These are phyloP conservation scores for Lasioglossum vierecki DNA, from an alignment of 2,888 invertebrate genomes.

Conservation along the genomic window DNA sequence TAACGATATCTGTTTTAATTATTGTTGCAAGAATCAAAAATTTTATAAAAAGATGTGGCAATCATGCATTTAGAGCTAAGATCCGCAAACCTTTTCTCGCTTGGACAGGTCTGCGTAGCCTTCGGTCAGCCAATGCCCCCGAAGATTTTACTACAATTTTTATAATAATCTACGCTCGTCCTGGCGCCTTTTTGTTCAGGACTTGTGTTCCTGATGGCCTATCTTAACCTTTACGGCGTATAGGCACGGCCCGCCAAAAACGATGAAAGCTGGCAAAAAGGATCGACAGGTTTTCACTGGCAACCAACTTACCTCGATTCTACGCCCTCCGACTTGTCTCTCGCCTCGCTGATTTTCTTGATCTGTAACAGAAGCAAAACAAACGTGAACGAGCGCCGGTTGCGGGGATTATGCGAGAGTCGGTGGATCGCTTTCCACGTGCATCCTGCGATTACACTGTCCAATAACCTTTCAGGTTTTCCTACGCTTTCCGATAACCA, in stretches of 20 bases:
- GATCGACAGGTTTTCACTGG: conserved; percentile 55
- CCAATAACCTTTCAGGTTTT: background rate
- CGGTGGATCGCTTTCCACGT: background rate
- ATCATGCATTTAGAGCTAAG: background rate
- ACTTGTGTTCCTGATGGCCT: conserved; percentile 16
- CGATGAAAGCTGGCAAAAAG: conserved; percentile 32
- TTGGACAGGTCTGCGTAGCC: conserved; percentile 21
- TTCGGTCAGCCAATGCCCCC: conserved; percentile 44
- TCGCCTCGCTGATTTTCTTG: conserved; percentile 31
- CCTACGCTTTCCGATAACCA: background rate
- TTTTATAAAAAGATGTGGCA: background rate
- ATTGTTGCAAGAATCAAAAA: background rate
- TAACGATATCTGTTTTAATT: background rate
- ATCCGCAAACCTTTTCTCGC: background rate
- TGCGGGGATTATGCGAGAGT: background rate
- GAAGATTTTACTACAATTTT: conserved; percentile 57
- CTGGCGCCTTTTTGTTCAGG: conserved; percentile 33
- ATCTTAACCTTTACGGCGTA: background rate
- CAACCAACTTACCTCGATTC: conserved; percentile 60
- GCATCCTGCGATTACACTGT: conserved; percentile 1
- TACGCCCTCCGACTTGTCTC: conserved; percentile 39
- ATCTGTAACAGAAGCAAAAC: conserved; percentile 56
- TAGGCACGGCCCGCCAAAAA: conserved; percentile 8
- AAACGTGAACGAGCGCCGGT: conserved; percentile 34
- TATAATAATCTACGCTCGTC: conserved; percentile 59